These are phyloP conservation scores for Euleptes europaea DNA, from an alignment of 2,113 vertebrate genomes.

Conservation along the genomic window DNA sequence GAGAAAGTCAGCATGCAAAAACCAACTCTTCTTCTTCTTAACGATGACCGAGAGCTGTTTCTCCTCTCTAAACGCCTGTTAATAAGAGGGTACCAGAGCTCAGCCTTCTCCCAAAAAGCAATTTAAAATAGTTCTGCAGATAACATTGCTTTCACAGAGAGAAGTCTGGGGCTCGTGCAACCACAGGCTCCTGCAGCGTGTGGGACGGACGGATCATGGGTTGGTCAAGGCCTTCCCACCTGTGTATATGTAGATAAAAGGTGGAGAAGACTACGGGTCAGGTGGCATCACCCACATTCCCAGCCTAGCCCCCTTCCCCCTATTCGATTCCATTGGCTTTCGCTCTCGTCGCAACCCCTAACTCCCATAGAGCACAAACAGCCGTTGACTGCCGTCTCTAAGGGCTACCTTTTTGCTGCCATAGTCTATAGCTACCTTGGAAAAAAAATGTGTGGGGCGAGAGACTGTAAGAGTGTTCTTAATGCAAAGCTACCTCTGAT, in stretches of 20 bases:
- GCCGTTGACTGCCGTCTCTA: not conserved
- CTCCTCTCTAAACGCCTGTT: not conserved
- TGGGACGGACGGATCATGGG: not conserved
- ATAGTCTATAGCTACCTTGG: rapidly evolving
- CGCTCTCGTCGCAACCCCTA: not conserved
- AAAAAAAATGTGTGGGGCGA: rapidly evolving
- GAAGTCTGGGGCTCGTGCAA: not conserved
- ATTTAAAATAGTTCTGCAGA: not conserved
- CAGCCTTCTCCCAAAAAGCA: not conserved
- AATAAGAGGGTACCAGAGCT: not conserved
- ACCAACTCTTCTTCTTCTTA: no score
- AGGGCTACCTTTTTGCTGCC: not conserved
- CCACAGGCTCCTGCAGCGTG: not conserved
- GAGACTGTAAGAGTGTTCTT: not conserved
- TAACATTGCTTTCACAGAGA: not conserved
- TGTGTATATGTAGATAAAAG: not conserved
- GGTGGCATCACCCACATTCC: not conserved
- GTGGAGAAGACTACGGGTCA: no score
- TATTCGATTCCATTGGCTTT: not conserved
- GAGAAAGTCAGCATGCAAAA: no score
- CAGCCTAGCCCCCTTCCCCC: not conserved
- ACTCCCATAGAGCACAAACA: slow-evolving; percentile 8
- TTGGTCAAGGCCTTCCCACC: not conserved
- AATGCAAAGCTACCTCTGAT: not conserved
- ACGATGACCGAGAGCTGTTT: not conserved